These are phyloP conservation scores for Hormaphis cornu DNA, from an alignment of 1,140 invertebrate genomes.

Conservation along the genomic window DNA sequence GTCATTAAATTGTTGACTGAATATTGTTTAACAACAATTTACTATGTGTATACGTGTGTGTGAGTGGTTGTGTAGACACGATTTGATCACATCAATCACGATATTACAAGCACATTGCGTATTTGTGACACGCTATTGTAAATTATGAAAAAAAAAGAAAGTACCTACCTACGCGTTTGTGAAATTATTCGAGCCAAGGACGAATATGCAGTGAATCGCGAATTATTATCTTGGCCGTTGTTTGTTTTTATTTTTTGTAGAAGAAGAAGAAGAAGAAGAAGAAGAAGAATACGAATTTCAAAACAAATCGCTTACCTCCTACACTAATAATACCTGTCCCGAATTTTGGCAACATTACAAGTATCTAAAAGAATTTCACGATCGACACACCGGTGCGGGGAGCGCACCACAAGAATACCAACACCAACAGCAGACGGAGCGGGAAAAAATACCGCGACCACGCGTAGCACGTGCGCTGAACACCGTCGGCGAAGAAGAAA, in stretches of 20 bases:
- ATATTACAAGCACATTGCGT: too few relatives aligned
- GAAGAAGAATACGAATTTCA: neutral
- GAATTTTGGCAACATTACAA: constrained; percentile 22
- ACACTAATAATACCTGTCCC: neutral
- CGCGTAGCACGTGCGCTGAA: neutral
- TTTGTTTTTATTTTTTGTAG: constrained; percentile 17
- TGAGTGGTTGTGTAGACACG: too few relatives aligned
- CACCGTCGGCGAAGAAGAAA: constrained; percentile 9
- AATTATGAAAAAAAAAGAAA: constrained; percentile 11
- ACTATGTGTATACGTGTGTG: too few relatives aligned
- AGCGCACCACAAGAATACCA: too few relatives aligned
- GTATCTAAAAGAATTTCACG: constrained; percentile 7
- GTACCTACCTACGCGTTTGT: too few relatives aligned
- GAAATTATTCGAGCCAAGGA: neutral
- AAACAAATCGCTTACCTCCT: constrained; percentile 3
- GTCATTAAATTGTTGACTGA: too few relatives aligned
- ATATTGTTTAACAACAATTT: too few relatives aligned
- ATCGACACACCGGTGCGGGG: neutral
- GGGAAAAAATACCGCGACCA: too few relatives aligned
- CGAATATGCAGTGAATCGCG: neutral
- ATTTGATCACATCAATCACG: too few relatives aligned
- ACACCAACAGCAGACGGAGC: neutral
- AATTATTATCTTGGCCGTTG: neutral
- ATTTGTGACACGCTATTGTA: too few relatives aligned
- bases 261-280: constrained; percentile 17